Evolutionary conservation across 2,888 invertebrate species (phyloP), one percentile per base, ranked within the genome.

Genomic region (Agrochola circellaris): DNA sequence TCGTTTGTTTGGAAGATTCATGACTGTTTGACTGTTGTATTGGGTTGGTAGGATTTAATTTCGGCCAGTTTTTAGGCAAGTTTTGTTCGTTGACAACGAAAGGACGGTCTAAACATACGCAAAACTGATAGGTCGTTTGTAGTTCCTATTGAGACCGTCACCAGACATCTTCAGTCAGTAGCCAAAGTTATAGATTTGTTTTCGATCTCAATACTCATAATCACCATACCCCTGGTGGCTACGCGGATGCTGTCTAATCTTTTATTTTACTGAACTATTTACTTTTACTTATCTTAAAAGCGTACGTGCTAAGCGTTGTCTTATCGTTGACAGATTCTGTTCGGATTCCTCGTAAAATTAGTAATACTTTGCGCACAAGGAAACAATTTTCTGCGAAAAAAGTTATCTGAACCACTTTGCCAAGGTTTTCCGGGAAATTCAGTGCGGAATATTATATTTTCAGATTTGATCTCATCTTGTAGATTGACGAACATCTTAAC

Each of bases 1-100:
- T 61, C 76, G 80, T 80, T 79, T 80, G 83, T 80, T 84, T 72
- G 62, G 72, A 64, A 81, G 84, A 85, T 85, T 82, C 75, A 84
- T 84, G 38, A 61, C 30, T 75, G 72, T 69, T 73, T 65, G 54
- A 56, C 58, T 51, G 45, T 30, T 58, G 51, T 79, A 45, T 79
- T 80, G 65, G 68, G 38, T 64, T 69, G 48, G 38, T 13, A 58
- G 42, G 11, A 20, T 38, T 56, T n/a, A 17, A 15, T 61, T 56
- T 75, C 13, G 38, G 34, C 38, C n/a, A 58, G 38, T 23, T 76
- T 56, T 67, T 56, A 54, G 26, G 34, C 20, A 23, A 20, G 7
- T 34, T 54, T 42, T 77, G 34, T 34, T 34, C 34, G 34, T 34
- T 34, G 3, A 34, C 0, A 45, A 15, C 6, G 4, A 54, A 26